These are phyloP conservation scores for Elymnias hypermnestra DNA, from an alignment of 1,140 invertebrate species.

Conservation along the genomic window DNA sequence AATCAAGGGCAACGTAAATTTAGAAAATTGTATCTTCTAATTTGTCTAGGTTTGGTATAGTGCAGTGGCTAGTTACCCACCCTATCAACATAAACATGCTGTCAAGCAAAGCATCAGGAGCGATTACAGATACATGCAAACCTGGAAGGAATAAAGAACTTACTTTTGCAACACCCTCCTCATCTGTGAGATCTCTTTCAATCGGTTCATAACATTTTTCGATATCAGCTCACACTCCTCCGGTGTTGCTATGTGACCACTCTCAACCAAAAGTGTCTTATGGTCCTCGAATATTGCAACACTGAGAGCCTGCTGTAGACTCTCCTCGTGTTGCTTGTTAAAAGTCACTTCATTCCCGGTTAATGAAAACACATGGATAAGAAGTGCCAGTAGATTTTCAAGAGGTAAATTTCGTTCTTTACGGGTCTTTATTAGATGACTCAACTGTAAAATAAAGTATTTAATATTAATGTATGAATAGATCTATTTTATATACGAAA, in stretches of 20 bases:
- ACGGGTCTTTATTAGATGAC: slow-evolving; percentile 77
- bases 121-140: no score
- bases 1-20: no score
- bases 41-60: no score
- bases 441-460: slow-evolving; percentile 63
- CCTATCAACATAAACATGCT: no score
- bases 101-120: no score
- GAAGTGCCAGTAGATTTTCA: slow-evolving; percentile 78
- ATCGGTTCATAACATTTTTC: slow-evolving; percentile 39
- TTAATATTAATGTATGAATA: neutral
- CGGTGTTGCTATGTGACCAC: slow-evolving; percentile 33
- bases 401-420: slow-evolving; percentile 75
- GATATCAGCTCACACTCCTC: slow-evolving; percentile 52
- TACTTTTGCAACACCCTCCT: slow-evolving; percentile 57
- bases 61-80: no score
- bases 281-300: slow-evolving; percentile 79
- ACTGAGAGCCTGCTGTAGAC: slow-evolving; percentile 70
- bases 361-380: slow-evolving; percentile 80
- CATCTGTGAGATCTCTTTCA: slow-evolving; percentile 60
- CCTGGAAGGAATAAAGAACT: no score
- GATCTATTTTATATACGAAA: no score
- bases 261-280: slow-evolving; percentile 38
- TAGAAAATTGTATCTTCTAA: no score
- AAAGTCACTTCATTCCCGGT: slow-evolving; percentile 78
- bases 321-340: slow-evolving; percentile 75